phyloP scores from a whole-genome alignment of 2,113 vertebrate genomes.

The Bettongia penicillata region DNA sequence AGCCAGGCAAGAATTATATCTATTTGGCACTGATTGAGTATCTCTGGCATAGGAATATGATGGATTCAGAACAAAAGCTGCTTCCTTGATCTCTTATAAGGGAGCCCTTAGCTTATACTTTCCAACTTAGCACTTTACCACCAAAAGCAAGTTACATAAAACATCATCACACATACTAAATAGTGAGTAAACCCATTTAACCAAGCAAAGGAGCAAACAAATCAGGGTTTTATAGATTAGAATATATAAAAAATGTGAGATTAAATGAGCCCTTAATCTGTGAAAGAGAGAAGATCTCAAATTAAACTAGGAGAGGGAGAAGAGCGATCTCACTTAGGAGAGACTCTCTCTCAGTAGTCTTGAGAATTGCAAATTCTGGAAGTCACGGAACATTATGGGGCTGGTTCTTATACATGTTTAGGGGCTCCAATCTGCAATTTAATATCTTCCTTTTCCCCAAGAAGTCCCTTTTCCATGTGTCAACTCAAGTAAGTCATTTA shows the following conservation, averaged over 20 bases:
- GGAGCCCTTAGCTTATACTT: background rate
- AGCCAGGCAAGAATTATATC: background rate
- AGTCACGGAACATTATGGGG: background rate
- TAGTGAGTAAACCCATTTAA: background rate
- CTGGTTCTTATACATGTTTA: background rate
- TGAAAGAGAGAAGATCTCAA: background rate
- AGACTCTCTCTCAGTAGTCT: background rate
- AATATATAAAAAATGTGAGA: background rate
- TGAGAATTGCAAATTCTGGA: background rate
- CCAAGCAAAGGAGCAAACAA: background rate
- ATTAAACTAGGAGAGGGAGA: background rate
- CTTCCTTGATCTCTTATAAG: background rate
- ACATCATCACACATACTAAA: background rate
- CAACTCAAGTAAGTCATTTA: too few relatives aligned
- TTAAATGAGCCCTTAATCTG: background rate
- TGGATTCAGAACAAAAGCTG: background rate
- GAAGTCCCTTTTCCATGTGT: too few relatives aligned
- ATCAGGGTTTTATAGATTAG: background rate
- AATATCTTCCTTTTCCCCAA: background rate
- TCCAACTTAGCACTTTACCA: too few relatives aligned
- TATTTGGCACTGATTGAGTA: background rate
- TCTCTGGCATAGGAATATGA: background rate
- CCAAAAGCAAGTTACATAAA: background rate
- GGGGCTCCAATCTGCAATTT: background rate
- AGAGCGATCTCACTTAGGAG: background rate